Evolutionary conservation across 1,140 invertebrate genomes (phyloP).

Genomic region (Triops longicaudatus): DNA sequence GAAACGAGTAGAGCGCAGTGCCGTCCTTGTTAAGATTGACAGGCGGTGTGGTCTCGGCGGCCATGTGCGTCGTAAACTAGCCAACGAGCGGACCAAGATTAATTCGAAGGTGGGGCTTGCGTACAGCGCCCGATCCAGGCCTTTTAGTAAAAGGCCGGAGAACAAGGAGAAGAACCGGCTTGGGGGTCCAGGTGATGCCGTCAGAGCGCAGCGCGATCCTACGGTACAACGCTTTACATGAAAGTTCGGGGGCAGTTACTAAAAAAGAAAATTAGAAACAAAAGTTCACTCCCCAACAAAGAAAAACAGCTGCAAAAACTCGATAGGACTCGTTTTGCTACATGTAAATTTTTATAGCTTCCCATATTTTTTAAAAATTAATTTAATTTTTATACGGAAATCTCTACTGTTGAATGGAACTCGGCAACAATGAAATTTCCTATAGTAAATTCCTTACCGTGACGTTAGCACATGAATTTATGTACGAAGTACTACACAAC

Average conservation of each 20-base stretch:
- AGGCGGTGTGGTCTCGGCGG: neutral
- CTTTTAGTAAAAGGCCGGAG: neutral
- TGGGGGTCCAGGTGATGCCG: neutral
- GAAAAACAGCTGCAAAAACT: neutral
- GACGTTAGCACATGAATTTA: no score
- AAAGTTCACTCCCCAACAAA: neutral
- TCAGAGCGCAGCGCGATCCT: slow-evolving; percentile 4
- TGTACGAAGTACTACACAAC: no score
- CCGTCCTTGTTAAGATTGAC: slow-evolving; percentile 10
- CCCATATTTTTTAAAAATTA: no score
- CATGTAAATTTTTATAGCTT: no score
- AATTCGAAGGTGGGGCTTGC: neutral
- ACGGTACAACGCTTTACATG: neutral
- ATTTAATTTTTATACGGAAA: no score
- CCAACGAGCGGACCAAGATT: neutral
- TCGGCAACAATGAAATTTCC: no score
- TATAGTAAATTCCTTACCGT: no score
- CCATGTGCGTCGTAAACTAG: slow-evolving; percentile 9
- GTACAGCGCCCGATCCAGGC: neutral
- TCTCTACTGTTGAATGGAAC: no score
- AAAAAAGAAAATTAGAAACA: neutral
- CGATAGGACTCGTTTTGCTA: no score
- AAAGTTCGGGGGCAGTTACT: neutral
- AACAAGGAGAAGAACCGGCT: no score
- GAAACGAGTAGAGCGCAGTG: neutral